Percentiles rank a stretch among this genome's conserved stretches.
These are phyloP conservation scores for Passer montanus DNA, from an alignment of 2,113 vertebrate genomes.

Conservation along the genomic window DNA sequence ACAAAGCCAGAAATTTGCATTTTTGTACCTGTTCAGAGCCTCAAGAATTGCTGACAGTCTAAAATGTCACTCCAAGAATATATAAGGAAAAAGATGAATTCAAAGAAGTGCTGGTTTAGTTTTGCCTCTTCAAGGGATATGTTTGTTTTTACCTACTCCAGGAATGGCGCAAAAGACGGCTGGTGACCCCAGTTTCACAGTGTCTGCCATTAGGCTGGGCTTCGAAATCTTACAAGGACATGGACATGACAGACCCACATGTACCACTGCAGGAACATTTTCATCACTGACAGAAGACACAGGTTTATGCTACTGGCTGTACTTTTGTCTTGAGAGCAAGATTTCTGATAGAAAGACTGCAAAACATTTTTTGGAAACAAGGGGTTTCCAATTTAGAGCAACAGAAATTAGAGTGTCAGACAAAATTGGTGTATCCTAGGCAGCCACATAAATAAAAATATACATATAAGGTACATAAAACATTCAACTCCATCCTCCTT, in stretches of 20 bases:
- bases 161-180: not conserved
- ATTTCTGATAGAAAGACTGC: not conserved
- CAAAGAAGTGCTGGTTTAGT: not conserved
- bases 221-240: not conserved
- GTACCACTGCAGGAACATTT: not conserved
- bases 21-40: not conserved
- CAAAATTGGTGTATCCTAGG: not conserved
- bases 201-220: accelerated
- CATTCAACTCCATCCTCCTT: not conserved
- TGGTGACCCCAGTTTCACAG: not conserved
- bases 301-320: not conserved
- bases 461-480: not conserved
- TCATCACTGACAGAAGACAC: not conserved
- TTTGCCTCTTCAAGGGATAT: not conserved
- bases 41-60: not conserved
- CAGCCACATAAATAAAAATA: not conserved
- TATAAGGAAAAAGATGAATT: not conserved
- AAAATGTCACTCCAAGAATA: not conserved
- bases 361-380: not conserved
- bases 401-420: not conserved
- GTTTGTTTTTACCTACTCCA: not conserved
- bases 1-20: not conserved
- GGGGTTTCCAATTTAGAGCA: not conserved
- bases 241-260: not conserved
- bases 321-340: not conserved